Percentiles rank a stretch among this genome's conserved stretches.
Evolutionary conservation across 2,797 vertebrate species (phyloP).

Genomic region (Antennarius maculatus): DNA sequence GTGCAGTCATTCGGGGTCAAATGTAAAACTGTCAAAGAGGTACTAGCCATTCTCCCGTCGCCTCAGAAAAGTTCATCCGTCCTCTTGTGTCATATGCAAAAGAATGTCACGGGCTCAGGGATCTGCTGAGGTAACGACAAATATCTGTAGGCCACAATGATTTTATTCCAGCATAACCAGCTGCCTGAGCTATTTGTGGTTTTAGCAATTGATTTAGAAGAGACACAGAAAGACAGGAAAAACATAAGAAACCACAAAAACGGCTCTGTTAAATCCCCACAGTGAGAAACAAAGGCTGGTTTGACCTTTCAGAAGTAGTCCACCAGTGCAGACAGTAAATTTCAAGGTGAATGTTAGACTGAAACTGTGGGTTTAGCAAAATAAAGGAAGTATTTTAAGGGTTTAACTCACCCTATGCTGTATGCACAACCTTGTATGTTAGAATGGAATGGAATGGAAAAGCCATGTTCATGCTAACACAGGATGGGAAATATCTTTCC

Average conservation of each 20-base stretch:
- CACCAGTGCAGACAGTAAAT: background rate
- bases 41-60: slow-evolving; percentile 17
- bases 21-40: slow-evolving; percentile 47
- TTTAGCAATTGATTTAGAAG: slow-evolving; percentile 12
- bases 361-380: slow-evolving; percentile 10
- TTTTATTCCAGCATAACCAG: slow-evolving; percentile 13
- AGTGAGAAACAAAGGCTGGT: background rate
- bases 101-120: slow-evolving; percentile 12
- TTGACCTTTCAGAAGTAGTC: slow-evolving; percentile 4
- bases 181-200: slow-evolving; percentile 16
- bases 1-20: slow-evolving; percentile 24
- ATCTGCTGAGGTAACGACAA: background rate
- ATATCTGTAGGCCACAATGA: slow-evolving; percentile 1
- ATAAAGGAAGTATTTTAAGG: slow-evolving; percentile 4
- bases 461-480: slow-evolving; percentile 10
- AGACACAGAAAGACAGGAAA: slow-evolving; percentile 3
- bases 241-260: background rate
- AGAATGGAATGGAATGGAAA: slow-evolving; percentile 12
- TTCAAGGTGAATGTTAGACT: background rate
- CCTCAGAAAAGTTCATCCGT: background rate
- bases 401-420: background rate
- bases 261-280: background rate
- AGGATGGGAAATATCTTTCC: slow-evolving; percentile 24
- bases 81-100: slow-evolving; percentile 12
- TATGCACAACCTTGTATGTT: slow-evolving; percentile 9